Conservation (phyloP, 1,140 invertebrate species). For the Euschistus heros region DNA sequence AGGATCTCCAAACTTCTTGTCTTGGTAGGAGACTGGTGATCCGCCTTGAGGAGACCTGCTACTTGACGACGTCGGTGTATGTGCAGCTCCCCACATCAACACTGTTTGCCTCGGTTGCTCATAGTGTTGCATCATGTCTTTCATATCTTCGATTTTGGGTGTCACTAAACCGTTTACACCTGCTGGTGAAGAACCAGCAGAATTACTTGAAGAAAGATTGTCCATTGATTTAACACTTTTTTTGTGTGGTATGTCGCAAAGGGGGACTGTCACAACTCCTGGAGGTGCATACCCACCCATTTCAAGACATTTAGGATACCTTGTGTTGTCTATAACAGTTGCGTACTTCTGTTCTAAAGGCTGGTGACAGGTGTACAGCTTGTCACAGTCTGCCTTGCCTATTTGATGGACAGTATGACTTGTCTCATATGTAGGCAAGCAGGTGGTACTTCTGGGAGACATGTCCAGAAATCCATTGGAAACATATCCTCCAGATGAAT, state of each 20-base stretch:
- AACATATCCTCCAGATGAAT: slow-evolving; percentile 47
- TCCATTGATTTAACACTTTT: slow-evolving; percentile 37
- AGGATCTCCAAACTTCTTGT: slow-evolving; percentile 37
- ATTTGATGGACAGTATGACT: slow-evolving; percentile 39
- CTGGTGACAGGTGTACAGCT: slow-evolving; percentile 43
- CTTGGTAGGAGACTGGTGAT: slow-evolving; percentile 27
- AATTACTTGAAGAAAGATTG: slow-evolving; percentile 42
- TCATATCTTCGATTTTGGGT: slow-evolving; percentile 53
- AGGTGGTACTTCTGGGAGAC: slow-evolving; percentile 39
- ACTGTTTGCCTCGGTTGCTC: slow-evolving; percentile 61
- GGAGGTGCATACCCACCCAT: slow-evolving; percentile 34
- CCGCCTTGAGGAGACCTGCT: slow-evolving; percentile 29
- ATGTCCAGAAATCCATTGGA: slow-evolving; percentile 68
- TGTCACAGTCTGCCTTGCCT: slow-evolving; percentile 38
- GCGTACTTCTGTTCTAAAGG: slow-evolving; percentile 36
- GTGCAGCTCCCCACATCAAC: slow-evolving; percentile 64
- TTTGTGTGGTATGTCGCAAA: slow-evolving; percentile 27
- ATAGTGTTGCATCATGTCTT: slow-evolving; percentile 44
- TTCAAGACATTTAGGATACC: slow-evolving; percentile 40
- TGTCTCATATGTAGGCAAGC: slow-evolving; percentile 42
- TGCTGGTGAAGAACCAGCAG: slow-evolving; percentile 43
- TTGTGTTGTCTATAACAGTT: slow-evolving; percentile 38
- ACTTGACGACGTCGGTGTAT: slow-evolving; percentile 34
- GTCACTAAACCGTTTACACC: slow-evolving; percentile 44
- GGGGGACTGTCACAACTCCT: slow-evolving; percentile 38